phyloP scores from a whole-genome alignment of 2,797 vertebrate species.

The Cynopterus sphinx region DNA sequence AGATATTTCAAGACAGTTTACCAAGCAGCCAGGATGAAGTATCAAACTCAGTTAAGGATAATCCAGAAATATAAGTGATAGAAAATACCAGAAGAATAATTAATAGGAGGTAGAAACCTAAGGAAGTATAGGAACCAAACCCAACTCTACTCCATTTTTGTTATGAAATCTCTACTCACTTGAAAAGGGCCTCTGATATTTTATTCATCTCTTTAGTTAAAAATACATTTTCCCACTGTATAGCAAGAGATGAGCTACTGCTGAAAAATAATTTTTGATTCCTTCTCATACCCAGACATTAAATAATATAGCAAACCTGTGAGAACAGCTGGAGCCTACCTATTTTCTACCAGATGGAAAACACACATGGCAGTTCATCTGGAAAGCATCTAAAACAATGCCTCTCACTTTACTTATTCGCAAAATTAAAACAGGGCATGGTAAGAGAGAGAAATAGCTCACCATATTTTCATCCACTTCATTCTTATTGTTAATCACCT shows the following conservation, averaged over 20 bases:
- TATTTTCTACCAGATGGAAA: constrained; percentile 45
- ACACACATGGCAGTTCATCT: not conserved
- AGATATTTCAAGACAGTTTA: not conserved
- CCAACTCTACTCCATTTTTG: not conserved
- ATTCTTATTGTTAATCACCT: constrained; percentile 95
- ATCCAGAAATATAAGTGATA: not conserved
- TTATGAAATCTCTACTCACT: not conserved
- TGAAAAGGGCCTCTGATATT: not conserved
- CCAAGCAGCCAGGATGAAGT: not conserved
- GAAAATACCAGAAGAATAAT: not conserved
- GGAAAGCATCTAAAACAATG: constrained; percentile 28
- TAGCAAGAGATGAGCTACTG: not conserved
- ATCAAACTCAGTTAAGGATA: not conserved
- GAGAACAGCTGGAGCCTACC: not conserved
- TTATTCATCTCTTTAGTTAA: not conserved
- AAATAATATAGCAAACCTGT: not conserved
- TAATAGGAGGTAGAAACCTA: not conserved
- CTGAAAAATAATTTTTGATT: not conserved
- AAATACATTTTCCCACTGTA: not conserved
- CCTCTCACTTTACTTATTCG: not conserved
- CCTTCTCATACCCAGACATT: not conserved
- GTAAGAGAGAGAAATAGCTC: constrained; percentile 77
- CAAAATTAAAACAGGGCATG: not conserved
- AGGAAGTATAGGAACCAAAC: not conserved
- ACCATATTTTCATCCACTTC: constrained; percentile 95